Percentiles rank a stretch among this genome's conserved stretches.
Evolutionary conservation across 2,888 invertebrate species (phyloP).

Genomic region (Lycia hirtaria): DNA sequence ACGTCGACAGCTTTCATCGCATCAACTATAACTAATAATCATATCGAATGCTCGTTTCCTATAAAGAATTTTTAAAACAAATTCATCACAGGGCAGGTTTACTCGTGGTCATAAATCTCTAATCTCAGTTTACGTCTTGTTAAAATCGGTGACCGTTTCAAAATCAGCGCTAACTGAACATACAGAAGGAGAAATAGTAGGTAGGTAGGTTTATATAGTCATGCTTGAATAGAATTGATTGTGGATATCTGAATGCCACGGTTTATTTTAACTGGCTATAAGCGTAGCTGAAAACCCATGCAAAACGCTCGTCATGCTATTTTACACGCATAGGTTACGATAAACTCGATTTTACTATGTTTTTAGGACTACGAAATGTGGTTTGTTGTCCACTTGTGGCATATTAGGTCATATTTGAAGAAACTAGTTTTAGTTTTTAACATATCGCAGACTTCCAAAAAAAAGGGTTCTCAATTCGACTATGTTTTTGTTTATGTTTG

Average conservation of each 20-base stretch:
- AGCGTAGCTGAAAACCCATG: constrained; percentile 51
- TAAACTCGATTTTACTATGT: constrained; percentile 10
- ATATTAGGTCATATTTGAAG: neutral
- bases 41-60: neutral
- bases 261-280: constrained; percentile 59
- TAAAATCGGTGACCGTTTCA: constrained; percentile 75
- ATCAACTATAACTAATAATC: no score
- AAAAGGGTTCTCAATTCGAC: no score
- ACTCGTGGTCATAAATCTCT: constrained; percentile 52
- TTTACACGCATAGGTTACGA: constrained; percentile 32
- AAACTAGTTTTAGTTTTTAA: neutral
- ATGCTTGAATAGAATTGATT: constrained; percentile 61
- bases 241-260: constrained; percentile 57
- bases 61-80: neutral
- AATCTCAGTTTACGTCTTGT: constrained; percentile 73
- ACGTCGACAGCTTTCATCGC: neutral
- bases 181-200: constrained; percentile 15
- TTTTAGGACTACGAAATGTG: constrained; percentile 10
- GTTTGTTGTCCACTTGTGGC: constrained; percentile 10
- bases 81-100: constrained; percentile 1
- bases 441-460: no score
- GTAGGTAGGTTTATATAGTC: constrained; percentile 37
- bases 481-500: no score
- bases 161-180: constrained; percentile 58
- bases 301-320: constrained; percentile 48